Percentiles rank a stretch among this genome's conserved stretches.
Evolutionary conservation across 2,797 vertebrate genomes (phyloP).

Genomic region (Acomys russatus): DNA sequence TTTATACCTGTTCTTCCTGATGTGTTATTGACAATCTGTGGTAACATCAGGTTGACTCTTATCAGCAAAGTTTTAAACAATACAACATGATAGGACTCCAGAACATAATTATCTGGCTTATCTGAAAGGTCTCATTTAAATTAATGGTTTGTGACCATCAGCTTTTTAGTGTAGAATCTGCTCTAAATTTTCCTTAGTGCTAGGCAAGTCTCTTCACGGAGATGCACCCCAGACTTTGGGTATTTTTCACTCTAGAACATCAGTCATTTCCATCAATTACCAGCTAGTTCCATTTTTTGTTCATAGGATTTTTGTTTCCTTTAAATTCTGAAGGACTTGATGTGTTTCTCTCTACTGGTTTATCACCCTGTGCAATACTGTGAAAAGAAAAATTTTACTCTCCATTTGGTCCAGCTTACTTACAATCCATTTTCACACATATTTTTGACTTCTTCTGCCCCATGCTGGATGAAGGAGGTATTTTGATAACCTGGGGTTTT

Average conservation of each 20-base stretch:
- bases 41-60: background rate
- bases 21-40: background rate
- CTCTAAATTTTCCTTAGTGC: background rate
- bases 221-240: background rate
- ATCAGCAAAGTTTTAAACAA: background rate
- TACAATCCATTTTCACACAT: background rate
- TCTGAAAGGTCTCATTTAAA: background rate
- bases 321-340: background rate
- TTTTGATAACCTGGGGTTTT: background rate
- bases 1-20: background rate
- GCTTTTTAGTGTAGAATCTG: background rate
- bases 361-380: background rate
- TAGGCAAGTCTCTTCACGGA: background rate
- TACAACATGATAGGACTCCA: background rate
- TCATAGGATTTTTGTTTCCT: background rate
- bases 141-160: background rate
- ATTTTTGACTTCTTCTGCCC: background rate
- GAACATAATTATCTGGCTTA: background rate
- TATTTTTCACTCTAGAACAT: background rate
- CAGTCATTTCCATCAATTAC: background rate
- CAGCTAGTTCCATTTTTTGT: slow-evolving; percentile 8
- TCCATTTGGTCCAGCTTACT: background rate
- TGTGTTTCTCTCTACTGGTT: background rate
- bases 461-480: background rate
- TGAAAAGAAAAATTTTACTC: background rate